Conservation (phyloP, 2,797 vertebrate genomes). For the Poecile montanus region DNA sequence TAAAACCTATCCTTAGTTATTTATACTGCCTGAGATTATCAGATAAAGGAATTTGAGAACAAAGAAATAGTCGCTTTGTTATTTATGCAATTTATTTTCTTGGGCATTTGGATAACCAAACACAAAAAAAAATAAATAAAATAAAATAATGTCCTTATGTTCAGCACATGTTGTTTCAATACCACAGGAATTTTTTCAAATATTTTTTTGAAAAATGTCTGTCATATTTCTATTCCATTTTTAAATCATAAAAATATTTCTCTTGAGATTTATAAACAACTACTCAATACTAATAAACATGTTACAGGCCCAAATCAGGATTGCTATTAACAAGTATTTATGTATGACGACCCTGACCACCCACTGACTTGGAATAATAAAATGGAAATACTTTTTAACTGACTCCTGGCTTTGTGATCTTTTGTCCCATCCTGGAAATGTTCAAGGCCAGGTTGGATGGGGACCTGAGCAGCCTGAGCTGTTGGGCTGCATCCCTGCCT, state of each 20-base stretch:
- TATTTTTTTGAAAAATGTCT: not conserved
- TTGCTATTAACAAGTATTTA: not conserved
- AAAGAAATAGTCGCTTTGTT: constrained; percentile 48
- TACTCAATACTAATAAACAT: constrained; percentile 25
- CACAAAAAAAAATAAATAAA: not conserved
- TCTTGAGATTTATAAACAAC: constrained; percentile 36
- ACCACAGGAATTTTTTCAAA: constrained; percentile 7
- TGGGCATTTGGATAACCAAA: constrained; percentile 35
- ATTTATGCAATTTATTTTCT: constrained; percentile 34
- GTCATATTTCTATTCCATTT: constrained; percentile 38
- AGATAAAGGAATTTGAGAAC: constrained; percentile 48
- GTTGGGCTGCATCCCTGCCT: not conserved
- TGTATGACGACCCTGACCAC: not conserved
- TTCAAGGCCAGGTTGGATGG: not conserved
- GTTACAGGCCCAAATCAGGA: not conserved
- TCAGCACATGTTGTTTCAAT: not conserved
- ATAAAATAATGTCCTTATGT: constrained; percentile 9
- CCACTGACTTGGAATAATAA: constrained; percentile 22
- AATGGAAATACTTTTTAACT: not conserved
- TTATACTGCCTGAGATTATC: constrained; percentile 48
- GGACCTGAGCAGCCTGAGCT: not conserved
- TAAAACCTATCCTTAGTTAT: constrained; percentile 56
- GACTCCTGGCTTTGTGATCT: not conserved
- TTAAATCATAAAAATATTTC: constrained; percentile 38
- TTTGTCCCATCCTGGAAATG: not conserved